phyloP scores from a whole-genome alignment of 2,888 invertebrate genomes.

The Ectemnius lituratus region DNA sequence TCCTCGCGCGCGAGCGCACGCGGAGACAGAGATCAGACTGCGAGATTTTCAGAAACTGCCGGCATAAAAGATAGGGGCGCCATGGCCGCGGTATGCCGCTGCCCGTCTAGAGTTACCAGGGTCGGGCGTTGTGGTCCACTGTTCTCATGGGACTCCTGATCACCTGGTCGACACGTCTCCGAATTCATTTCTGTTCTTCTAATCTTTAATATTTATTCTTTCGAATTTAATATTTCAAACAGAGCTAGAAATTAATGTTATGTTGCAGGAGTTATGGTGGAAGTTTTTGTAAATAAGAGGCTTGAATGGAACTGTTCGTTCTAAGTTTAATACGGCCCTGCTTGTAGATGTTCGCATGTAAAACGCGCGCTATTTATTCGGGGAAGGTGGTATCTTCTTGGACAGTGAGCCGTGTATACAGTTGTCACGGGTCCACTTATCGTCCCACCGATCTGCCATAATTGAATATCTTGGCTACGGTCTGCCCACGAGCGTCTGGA shows the following conservation, averaged over 20 bases:
- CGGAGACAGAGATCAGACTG: slow-evolving; percentile 68
- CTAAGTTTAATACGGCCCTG: slow-evolving; percentile 49
- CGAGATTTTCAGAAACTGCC: slow-evolving; percentile 72
- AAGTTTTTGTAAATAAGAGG: not conserved
- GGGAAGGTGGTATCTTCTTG: slow-evolving; percentile 67
- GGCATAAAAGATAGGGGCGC: slow-evolving; percentile 75
- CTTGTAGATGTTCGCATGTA: slow-evolving; percentile 41
- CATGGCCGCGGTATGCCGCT: slow-evolving; percentile 63
- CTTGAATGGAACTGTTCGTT: not conserved
- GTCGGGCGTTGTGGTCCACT: slow-evolving; percentile 39
- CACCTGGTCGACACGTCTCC: slow-evolving; percentile 10
- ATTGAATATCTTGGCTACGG: slow-evolving; percentile 69
- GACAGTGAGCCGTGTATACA: slow-evolving; percentile 69
- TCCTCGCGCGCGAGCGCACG: slow-evolving; percentile 1
- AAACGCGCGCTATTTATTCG: slow-evolving; percentile 65
- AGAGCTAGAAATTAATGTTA: no score
- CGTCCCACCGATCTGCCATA: slow-evolving; percentile 71
- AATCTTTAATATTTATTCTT: no score
- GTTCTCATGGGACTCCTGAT: slow-evolving; percentile 8
- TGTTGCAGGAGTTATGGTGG: no score
- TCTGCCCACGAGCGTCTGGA: no score
- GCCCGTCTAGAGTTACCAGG: slow-evolving; percentile 74
- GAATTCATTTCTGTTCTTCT: no score
- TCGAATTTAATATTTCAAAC: no score
- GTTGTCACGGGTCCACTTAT: slow-evolving; percentile 71